Percentiles rank a stretch among this genome's conserved stretches.
phyloP scores from a whole-genome alignment of 2,888 invertebrate genomes.

The Amaurobius ferox region DNA sequence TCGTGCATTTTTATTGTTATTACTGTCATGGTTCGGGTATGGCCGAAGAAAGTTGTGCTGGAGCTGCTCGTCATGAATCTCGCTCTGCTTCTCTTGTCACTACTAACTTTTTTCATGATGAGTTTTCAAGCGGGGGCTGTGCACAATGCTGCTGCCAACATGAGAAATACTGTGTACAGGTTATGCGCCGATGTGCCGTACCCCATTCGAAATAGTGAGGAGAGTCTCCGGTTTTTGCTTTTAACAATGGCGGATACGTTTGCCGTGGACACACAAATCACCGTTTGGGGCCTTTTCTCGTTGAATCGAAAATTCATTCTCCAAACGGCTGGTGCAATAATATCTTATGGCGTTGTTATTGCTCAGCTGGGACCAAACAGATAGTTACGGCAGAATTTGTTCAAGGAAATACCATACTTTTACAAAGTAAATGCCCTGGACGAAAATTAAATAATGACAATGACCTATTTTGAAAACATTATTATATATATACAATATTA shows the following conservation, averaged over 20 bases:
- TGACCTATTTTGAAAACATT: no score
- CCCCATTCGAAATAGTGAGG: background rate
- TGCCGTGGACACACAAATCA: slow-evolving; percentile 3
- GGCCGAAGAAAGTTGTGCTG: background rate
- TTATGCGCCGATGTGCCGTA: slow-evolving; percentile 19
- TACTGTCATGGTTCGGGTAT: slow-evolving; percentile 21
- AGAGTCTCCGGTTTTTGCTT: slow-evolving; percentile 9
- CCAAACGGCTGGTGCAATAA: slow-evolving; percentile 52
- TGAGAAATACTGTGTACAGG: slow-evolving; percentile 11
- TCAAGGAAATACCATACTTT: no score
- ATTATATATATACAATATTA: no score
- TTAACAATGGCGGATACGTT: slow-evolving; percentile 20
- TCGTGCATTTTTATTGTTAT: slow-evolving; percentile 47
- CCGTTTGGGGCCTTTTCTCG: slow-evolving; percentile 16
- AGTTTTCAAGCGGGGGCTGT: slow-evolving; percentile 37
- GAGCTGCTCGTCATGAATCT: background rate
- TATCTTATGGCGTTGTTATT: slow-evolving; percentile 45
- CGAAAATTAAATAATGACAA: no score
- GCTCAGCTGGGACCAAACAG: slow-evolving; percentile 23
- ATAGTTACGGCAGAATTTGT: no score
- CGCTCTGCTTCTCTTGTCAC: background rate
- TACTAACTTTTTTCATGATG: slow-evolving; percentile 31
- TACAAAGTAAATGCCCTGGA: no score
- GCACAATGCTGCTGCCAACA: slow-evolving; percentile 2
- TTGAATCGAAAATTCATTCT: slow-evolving; percentile 47